A percentile compares a stretch with the other conserved stretches of the same genome.
These are phyloP conservation scores for Caracal caracal DNA, from an alignment of 2,113 vertebrate species.

Conservation along the genomic window DNA sequence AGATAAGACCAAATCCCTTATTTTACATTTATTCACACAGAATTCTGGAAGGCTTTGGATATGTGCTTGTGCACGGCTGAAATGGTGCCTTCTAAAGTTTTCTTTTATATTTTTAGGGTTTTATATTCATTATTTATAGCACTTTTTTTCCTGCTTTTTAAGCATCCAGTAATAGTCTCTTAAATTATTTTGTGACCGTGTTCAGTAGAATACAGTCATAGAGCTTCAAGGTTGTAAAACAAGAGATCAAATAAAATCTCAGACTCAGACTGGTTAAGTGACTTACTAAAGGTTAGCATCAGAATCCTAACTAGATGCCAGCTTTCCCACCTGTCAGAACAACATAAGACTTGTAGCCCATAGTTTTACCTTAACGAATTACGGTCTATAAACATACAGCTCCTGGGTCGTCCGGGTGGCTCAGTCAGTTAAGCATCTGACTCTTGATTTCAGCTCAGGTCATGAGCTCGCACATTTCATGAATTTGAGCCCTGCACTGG, in stretches of 20 bases:
- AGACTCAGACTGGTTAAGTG: neutral
- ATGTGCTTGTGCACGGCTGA: neutral
- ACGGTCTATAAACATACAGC: neutral
- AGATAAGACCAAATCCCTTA: constrained; percentile 12
- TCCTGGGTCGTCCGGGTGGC: too few relatives aligned
- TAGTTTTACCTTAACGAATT: neutral
- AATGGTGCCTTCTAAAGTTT: neutral
- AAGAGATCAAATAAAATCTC: constrained; percentile 25
- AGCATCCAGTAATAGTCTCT: neutral
- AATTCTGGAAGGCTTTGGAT: neutral
- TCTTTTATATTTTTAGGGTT: neutral
- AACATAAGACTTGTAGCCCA: neutral
- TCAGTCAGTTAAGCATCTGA: too few relatives aligned
- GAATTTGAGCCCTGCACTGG: too few relatives aligned
- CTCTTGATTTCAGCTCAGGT: too few relatives aligned
- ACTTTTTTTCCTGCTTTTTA: neutral
- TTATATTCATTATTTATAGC: neutral
- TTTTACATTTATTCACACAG: constrained; percentile 24
- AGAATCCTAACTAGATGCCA: constrained; percentile 7
- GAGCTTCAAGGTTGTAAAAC: constrained; percentile 9
- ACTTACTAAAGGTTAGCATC: constrained; percentile 18
- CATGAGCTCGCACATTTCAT: too few relatives aligned
- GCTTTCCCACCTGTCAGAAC: neutral
- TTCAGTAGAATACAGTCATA: neutral
- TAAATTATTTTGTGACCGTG: constrained; percentile 19